phyloP scores from a whole-genome alignment of 2,113 vertebrate species.

The Pituophis catenifer region DNA sequence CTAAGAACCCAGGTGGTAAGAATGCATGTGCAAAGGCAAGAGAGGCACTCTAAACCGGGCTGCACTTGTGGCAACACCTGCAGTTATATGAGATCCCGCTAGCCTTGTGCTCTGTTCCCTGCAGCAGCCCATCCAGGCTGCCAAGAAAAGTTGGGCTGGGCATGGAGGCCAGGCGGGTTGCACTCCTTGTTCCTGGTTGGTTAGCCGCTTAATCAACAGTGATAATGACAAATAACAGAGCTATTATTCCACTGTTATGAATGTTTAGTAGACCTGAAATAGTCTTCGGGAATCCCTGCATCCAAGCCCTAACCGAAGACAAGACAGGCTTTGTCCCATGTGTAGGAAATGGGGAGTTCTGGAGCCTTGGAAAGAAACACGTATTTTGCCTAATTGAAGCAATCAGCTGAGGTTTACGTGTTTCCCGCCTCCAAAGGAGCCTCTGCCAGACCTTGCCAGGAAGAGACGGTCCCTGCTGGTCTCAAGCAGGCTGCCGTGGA shows the following conservation, averaged over 20 bases:
- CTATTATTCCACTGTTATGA: constrained; percentile 42
- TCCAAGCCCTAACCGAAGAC: constrained; percentile 43
- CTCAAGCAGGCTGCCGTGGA: constrained; percentile 4
- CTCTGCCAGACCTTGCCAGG: neutral
- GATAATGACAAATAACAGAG: constrained; percentile 38
- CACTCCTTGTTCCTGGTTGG: neutral
- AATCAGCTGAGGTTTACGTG: constrained; percentile 32
- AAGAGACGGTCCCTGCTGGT: neutral
- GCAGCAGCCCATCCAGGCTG: neutral
- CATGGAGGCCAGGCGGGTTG: neutral
- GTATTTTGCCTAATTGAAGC: constrained; percentile 20
- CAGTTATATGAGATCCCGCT: neutral
- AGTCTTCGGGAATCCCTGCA: constrained; percentile 37
- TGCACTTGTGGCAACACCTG: neutral
- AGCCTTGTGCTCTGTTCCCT: neutral
- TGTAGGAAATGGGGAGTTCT: constrained; percentile 63
- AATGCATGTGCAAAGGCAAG: neutral
- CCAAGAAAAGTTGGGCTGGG: neutral
- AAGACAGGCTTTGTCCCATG: constrained; percentile 56
- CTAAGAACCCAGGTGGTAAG: neutral
- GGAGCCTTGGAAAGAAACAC: constrained; percentile 28
- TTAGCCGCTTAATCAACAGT: neutral
- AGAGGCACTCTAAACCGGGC: neutral
- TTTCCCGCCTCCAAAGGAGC: constrained; percentile 36
- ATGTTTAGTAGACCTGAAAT: constrained; percentile 55